Evolutionary conservation across 1,140 invertebrate genomes (phyloP), one percentile per base, ranked within the genome.

Genomic region (Danaus plexippus): DNA sequence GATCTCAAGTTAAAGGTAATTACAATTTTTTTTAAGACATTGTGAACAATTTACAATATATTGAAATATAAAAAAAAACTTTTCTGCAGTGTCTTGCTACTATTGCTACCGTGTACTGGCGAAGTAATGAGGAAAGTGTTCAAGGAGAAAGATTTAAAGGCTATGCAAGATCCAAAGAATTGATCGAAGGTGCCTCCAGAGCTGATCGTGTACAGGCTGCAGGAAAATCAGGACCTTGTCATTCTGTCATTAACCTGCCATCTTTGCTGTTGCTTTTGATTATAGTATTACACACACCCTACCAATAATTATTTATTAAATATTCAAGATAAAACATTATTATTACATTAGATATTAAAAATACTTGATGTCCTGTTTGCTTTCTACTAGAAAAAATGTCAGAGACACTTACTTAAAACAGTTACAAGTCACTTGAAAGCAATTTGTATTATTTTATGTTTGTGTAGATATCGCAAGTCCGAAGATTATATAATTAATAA

Each of bases 91-190:
- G 95, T 87, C 89, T 95, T 69, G 95, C 95, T 7, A 95, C 93
- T 40, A 95, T 96, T 74, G 93, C 92, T 2, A 93, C 93, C 1
- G 89, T 95, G 1, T 95, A 96, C 80, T 93, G 91, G 89, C 89
- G 92, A 59, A 94, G 92, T 72, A 94, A 95, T 67, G 94, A 96
- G 75, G 93, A 94, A 70, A 94, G 93, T 70, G 92, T 95, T 6
- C 91, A 94, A 64, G 92, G 93, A 11, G 87, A 88, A 15, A 69
- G 73, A 40, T 61, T 77, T 47, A 88, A 88, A 61, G 82, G 84
- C 12, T 87, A 85, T 54, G 79, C 85, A 5, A 73, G 84, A 40
- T 86, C 87, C 2, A 59, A 84, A 9, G 87, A 88, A 47, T 64
- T 87, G 12, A 71, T 71, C 7, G 84, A 87, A 50, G 79, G 80